phyloP scores from a whole-genome alignment of 2,113 vertebrate species.

The Heliornis fulica region DNA sequence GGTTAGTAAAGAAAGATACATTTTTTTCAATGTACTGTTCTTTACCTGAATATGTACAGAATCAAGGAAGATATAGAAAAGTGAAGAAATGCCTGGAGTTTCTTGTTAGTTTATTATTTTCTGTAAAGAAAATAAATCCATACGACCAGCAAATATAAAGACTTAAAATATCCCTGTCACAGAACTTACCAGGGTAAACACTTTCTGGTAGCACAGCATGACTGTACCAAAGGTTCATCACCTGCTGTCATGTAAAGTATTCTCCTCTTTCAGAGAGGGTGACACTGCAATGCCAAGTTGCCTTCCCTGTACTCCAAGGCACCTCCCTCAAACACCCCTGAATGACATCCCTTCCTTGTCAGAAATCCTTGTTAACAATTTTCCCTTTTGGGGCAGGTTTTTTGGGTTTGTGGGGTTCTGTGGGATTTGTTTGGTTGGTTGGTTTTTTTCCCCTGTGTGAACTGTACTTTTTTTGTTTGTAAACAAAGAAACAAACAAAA shows the following conservation, averaged over 20 bases:
- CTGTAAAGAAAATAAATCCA: neutral
- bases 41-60: neutral
- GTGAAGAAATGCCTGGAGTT: neutral
- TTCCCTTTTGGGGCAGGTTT: neutral
- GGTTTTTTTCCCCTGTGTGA: too few relatives aligned
- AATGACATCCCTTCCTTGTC: neutral
- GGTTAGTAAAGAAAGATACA: neutral
- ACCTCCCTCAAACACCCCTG: neutral
- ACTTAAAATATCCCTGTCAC: neutral
- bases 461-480: slow-evolving; percentile 34
- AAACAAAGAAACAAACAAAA: slow-evolving; percentile 58
- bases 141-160: neutral
- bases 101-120: neutral
- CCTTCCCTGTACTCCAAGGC: neutral
- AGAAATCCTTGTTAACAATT: slow-evolving; percentile 35
- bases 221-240: neutral
- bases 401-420: too few relatives aligned
- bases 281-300: neutral
- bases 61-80: neutral
- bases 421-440: too few relatives aligned
- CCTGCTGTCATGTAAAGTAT: neutral
- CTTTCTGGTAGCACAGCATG: neutral
- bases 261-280: neutral
- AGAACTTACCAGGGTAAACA: neutral
- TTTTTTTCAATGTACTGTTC: neutral